Conservation (phyloP, 2,797 vertebrate species). For the Tapera naevia region DNA sequence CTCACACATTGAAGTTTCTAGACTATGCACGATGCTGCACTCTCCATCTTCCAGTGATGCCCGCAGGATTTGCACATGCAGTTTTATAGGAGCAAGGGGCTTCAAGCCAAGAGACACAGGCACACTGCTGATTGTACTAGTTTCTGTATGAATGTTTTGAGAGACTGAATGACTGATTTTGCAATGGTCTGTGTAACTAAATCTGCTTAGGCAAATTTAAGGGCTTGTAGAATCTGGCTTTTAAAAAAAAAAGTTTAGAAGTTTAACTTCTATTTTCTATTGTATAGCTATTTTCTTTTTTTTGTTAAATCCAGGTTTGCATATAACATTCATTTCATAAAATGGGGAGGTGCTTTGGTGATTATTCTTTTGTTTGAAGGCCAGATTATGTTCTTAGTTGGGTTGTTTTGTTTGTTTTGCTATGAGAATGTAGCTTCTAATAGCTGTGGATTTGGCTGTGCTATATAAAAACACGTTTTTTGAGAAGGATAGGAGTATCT, state of each 20-base stretch:
- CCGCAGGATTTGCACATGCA: not conserved
- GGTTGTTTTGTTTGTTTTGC: not conserved
- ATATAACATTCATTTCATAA: not conserved
- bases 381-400: not conserved
- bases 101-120: not conserved
- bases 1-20: not conserved
- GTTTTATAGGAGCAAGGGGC: not conserved
- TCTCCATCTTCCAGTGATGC: not conserved
- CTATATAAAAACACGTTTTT: not conserved
- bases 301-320: not conserved
- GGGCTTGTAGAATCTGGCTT: not conserved
- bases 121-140: accelerated
- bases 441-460: not conserved
- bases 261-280: not conserved
- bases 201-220: not conserved
- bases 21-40: not conserved
- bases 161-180: not conserved
- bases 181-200: not conserved
- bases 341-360: not conserved
- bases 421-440: not conserved
- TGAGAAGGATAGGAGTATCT: not conserved
- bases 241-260: not conserved
- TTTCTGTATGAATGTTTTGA: not conserved
- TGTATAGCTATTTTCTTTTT: not conserved
- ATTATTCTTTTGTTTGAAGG: not conserved